phyloP scores from a whole-genome alignment of 2,888 invertebrate genomes.

The Diarsia brunnea region DNA sequence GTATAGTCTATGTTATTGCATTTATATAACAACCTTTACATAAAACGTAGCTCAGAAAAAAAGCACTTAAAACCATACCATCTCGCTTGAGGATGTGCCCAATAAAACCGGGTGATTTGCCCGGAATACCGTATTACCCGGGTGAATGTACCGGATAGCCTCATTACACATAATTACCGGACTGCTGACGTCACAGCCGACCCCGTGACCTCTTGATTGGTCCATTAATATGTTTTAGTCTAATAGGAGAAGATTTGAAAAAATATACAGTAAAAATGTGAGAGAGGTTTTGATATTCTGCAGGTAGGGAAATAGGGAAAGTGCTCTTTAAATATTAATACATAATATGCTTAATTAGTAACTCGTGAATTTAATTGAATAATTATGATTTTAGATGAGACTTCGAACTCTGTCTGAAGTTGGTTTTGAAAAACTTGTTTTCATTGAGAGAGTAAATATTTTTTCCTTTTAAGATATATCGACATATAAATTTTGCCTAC shows the following conservation, averaged over 20 bases:
- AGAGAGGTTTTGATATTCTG: neutral
- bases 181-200: constrained; percentile 74
- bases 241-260: constrained; percentile 4
- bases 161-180: constrained; percentile 80
- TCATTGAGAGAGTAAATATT: neutral
- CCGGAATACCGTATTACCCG: constrained; percentile 71
- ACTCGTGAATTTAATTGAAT: neutral
- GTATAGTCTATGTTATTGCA: neutral
- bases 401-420: neutral
- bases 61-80: constrained; percentile 63
- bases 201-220: constrained; percentile 61
- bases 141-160: constrained; percentile 69
- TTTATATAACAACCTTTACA: neutral
- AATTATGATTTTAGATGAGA: neutral
- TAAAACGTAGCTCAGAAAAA: constrained; percentile 38
- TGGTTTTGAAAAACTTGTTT: neutral
- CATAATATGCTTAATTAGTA: neutral
- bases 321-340: neutral
- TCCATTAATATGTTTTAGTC: constrained; percentile 49
- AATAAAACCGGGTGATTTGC: constrained; percentile 70
- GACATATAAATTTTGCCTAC: neutral
- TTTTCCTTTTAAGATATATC: neutral
- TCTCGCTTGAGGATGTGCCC: constrained; percentile 67
- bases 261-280: neutral
- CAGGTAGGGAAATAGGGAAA: neutral